Base-by-base conservation (phyloP, 2,888 invertebrate species). In the Neoaliturus tenellus region DNA sequence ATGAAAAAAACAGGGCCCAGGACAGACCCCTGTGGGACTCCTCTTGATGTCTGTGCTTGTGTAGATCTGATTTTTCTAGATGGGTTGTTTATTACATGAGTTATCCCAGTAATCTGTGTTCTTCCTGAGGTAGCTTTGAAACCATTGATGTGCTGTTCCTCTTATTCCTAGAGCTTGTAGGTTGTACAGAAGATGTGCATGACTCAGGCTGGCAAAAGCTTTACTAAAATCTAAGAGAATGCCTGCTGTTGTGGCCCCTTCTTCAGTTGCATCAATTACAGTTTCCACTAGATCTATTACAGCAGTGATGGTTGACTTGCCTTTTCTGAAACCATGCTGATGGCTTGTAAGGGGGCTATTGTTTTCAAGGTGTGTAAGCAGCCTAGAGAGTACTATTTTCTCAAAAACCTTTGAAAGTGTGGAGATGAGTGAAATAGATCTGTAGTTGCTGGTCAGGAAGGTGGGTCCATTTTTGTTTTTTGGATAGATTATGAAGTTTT, bases 381-480 rank as follows among this genome's bases (percentile, higher is more conserved):
- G 41, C 41, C 71, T 71, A 39, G 71, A 20, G 8, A 71, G 71
- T 71, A 35, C 71, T 71, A 71, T 41, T 71, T 71, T 71, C 41
- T 71, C 41, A 39, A 39, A 20, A 51, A 51, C 51, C 10, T 51
- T 51, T 51, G 51, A n/a, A n/a, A n/a, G n/a, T 51, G 25, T 39
- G 23, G 10, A 39, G 39, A 71, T 71, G 41, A 71, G 71, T 20
- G 71, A 71, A 20, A 71, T 35, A 1, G 39, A 41, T 71, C 39
- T 71, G 41, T 71, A 71, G 71, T 71, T 71, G 41, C 39, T 71
- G 71, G 71, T 14, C 39, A 39, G 71, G 41, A 14, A 71, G 39
- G 71, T 71, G 41, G 71, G 71, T 71, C 71, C 39, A 39, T 71
- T 71, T 20, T 71, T 71, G 71, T 71, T 20, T 14, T 71, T 71